Evolutionary conservation across 1,140 invertebrate species (phyloP), one percentile per base, ranked within the genome.

Genomic region (Drosophila kikkawai): DNA sequence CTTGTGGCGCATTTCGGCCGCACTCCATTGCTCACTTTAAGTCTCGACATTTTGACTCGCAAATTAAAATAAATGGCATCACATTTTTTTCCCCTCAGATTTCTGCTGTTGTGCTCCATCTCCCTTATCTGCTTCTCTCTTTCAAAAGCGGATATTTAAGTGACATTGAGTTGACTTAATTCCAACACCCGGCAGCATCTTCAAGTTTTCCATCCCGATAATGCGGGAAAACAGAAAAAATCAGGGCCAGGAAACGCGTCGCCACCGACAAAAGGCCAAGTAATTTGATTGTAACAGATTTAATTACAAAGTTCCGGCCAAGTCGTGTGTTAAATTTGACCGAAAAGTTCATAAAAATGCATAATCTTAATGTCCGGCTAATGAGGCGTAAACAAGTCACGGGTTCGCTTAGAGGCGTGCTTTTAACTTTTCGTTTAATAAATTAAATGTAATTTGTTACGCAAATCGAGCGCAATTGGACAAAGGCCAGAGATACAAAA

Each of bases 21-120:
- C 64, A 64, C 67, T 83, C 80, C 84, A 67, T 83, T 77, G 67
- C 61, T 78, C 80, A 80, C 64, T 81, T 69, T 88, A 84, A 75
- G 74, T 74, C 84, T 71, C 57, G 74, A 81, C 84, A 80, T 75
- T 88, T 83, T 90, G 78, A 77, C 81, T 81, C 66, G 67, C 75
- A 88, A 88, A 88, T 88, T 84, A 85, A 90, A 90, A 88, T 85
- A 84, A 88, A 88, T 90, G 67, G 63, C 81, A 81, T 73, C 78
- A 70, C 53, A 82, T 84, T 90, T 80, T 75, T 80, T 75, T 79
- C 78, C 41, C 29, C 29, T 26, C 39, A 56, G 34, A 44, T 57
- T 66, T 77, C 64, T 65, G 51, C 39, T 34, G 41, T 17, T 36
- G 55, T 34, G 55, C 73, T 55, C 13, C 45, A 45, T 76, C 63